Base-by-base conservation (phyloP, 92 coral and sea anemone species). In the Isaurus tuberculatus region DNA sequence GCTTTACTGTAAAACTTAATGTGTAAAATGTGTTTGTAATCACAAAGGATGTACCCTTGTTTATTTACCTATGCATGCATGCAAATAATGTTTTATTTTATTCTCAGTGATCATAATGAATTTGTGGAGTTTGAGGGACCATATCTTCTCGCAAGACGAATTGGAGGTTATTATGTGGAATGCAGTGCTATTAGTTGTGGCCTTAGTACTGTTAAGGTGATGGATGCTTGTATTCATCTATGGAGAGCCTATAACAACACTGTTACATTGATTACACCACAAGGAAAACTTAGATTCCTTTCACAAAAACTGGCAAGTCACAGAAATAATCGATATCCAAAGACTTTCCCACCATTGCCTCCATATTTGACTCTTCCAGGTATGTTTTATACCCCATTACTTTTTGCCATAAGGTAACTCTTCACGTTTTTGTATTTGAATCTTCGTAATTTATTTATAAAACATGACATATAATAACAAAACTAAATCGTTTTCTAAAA, bases 361-460 rank as follows among this genome's bases (percentile, higher is more conserved):
- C 82, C 82, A n/a, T 34, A 34, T 36, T 77, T 77, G 49, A 77
- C 49, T 14, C 82, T 77, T 57, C 82, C 82, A 57, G 82, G 82
- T 77, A 46, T 74, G 80, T 73, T 25, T 48, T 14, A 2, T n/a
- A n/a, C n/a, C n/a, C n/a, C n/a, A n/a, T n/a, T n/a, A n/a, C n/a
- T n/a, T 7, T 73, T 42, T 22, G 0, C 63, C 25, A 11, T 22
- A 19, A 55, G 25, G 63, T 19, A 55, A 19, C 20, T 55, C 63
- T 22, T 19, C 0, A 55, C 4, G 14, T 55, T 4, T n/a, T n/a
- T n/a, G n/a, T n/a, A n/a, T n/a, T n/a, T n/a, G n/a, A n/a, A n/a
- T n/a, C n/a, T n/a, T n/a, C n/a, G n/a, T n/a, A n/a, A n/a, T n/a
- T n/a, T n/a, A n/a, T n/a, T n/a, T n/a, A n/a, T n/a, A n/a, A n/a